Evolutionary conservation across 2,113 vertebrate genomes (phyloP).

Genomic region (Tragelaphus buxtoni): DNA sequence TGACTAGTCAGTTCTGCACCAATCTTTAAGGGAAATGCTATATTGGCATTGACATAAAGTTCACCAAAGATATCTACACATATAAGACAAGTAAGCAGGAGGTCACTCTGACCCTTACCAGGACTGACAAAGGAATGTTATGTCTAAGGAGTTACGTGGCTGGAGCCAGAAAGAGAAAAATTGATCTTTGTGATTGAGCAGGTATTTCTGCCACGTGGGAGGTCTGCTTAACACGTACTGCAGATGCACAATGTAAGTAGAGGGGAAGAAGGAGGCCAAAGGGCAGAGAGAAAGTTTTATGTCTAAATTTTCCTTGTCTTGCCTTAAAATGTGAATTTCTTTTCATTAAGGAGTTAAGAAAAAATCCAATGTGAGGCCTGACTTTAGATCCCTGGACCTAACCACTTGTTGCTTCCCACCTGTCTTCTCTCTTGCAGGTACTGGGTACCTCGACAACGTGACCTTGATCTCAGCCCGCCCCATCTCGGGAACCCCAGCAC

Average conservation of each 20-base stretch:
- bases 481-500: slow-evolving; percentile 73
- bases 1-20: neutral
- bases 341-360: neutral
- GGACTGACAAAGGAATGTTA: neutral
- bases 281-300: neutral
- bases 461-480: slow-evolving; percentile 85
- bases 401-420: neutral
- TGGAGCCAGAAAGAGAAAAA: neutral
- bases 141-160: neutral
- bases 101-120: neutral
- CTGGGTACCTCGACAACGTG: slow-evolving; percentile 90
- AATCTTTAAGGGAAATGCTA: neutral
- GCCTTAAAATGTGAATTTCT: neutral
- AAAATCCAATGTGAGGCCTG: neutral
- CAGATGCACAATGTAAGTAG: neutral
- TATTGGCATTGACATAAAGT: neutral
- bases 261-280: neutral
- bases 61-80: neutral
- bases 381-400: neutral
- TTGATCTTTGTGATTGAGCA: neutral
- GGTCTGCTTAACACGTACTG: neutral
- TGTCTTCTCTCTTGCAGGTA: slow-evolving; percentile 79
- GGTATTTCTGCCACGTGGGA: neutral
- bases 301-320: neutral
- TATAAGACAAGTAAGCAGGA: neutral